Percentiles rank a stretch among this genome's conserved stretches.
Evolutionary conservation across 2,797 vertebrate species (phyloP).

Genomic region (Danio albolineatus): DNA sequence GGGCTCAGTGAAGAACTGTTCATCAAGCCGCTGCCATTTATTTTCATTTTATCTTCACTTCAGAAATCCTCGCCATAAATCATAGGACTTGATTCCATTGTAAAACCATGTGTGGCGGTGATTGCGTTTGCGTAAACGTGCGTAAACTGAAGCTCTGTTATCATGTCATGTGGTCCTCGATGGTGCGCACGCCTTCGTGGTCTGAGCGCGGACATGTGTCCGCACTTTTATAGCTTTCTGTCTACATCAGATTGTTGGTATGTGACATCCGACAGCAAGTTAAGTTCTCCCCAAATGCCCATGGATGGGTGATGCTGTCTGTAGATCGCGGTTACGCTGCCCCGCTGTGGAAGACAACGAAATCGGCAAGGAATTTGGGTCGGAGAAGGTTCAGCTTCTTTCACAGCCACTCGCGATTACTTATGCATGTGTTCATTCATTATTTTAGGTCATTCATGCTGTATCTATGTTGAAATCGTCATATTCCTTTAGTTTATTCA

Average conservation of each 20-base stretch:
- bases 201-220: slow-evolving; percentile 55
- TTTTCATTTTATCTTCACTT: slow-evolving; percentile 81
- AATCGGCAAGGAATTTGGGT: slow-evolving; percentile 36
- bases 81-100: slow-evolving; percentile 46
- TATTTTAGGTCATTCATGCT: slow-evolving; percentile 36
- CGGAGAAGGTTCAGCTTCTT: slow-evolving; percentile 56
- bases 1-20: slow-evolving; percentile 79
- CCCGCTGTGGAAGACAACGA: slow-evolving; percentile 66
- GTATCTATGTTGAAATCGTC: background rate
- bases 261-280: slow-evolving; percentile 77
- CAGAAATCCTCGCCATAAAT: slow-evolving; percentile 62
- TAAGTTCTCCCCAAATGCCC: slow-evolving; percentile 62
- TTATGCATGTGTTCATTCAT: slow-evolving; percentile 68
- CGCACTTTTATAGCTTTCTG: slow-evolving; percentile 72
- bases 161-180: slow-evolving; percentile 54
- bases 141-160: slow-evolving; percentile 18
- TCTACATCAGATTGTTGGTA: slow-evolving; percentile 75
- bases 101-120: slow-evolving; percentile 28
- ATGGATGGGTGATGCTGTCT: slow-evolving; percentile 14
- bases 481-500: background rate
- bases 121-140: slow-evolving; percentile 50
- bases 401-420: slow-evolving; percentile 47
- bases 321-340: slow-evolving; percentile 60
- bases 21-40: slow-evolving; percentile 83
- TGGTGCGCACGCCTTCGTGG: slow-evolving; percentile 52